These are phyloP conservation scores for Phalanger gymnotis DNA, from an alignment of 2,797 vertebrate genomes.

Conservation along the genomic window DNA sequence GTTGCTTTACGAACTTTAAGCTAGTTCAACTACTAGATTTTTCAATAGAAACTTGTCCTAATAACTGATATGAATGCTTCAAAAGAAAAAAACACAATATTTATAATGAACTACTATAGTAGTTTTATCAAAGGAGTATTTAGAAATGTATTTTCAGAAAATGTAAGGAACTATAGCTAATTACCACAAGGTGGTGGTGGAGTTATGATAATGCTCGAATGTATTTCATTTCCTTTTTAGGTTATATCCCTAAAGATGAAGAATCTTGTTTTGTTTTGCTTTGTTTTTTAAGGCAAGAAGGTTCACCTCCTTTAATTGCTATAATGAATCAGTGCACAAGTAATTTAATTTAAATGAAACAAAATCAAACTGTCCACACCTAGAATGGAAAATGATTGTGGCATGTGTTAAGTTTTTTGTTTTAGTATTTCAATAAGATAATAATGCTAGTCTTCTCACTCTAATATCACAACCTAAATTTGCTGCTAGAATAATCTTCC, in stretches of 20 bases:
- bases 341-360: not conserved
- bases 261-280: not conserved
- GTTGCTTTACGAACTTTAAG: slow-evolving; percentile 33
- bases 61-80: slow-evolving; percentile 18
- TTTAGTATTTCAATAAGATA: not conserved
- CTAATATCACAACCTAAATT: not conserved
- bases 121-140: slow-evolving; percentile 24
- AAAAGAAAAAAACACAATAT: not conserved
- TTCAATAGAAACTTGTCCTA: slow-evolving; percentile 16
- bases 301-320: not conserved
- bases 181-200: slow-evolving; percentile 72
- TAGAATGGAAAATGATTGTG: not conserved
- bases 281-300: slow-evolving; percentile 15
- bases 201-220: slow-evolving; percentile 6
- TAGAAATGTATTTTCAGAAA: not conserved
- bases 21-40: slow-evolving; percentile 25
- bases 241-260: rapidly evolving
- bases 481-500: not conserved
- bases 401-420: not conserved
- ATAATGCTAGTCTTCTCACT: not conserved
- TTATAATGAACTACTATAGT: not conserved
- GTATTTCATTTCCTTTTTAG: not conserved
- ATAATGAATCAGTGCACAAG: not conserved
- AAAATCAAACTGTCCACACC: not conserved
- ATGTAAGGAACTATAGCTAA: not conserved